Conservation (phyloP, 2,888 invertebrate species). For the Athrips mouffetella region DNA sequence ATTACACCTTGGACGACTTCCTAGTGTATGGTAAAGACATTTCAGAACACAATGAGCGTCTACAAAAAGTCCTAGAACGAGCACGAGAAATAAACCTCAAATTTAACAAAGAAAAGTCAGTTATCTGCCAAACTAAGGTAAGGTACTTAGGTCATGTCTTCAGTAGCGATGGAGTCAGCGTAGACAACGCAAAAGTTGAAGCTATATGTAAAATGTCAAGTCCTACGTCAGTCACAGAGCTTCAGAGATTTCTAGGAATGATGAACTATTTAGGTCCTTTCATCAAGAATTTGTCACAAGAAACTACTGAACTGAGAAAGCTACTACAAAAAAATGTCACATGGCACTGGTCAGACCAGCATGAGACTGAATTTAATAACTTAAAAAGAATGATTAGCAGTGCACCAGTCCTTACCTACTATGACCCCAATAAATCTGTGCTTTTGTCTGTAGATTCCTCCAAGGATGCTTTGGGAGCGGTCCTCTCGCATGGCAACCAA, state of each 20-base stretch:
- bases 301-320: slow-evolving; percentile 11
- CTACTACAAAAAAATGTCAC: slow-evolving; percentile 27
- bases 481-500: slow-evolving; percentile 16
- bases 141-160: slow-evolving; percentile 26
- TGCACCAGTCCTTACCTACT: slow-evolving; percentile 24
- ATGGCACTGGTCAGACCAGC: slow-evolving; percentile 31
- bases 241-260: slow-evolving; percentile 29
- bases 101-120: slow-evolving; percentile 21
- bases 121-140: slow-evolving; percentile 19
- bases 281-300: slow-evolving; percentile 21
- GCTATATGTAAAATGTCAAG: slow-evolving; percentile 23
- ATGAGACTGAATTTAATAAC: slow-evolving; percentile 23
- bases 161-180: slow-evolving; percentile 17
- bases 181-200: slow-evolving; percentile 20
- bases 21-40: slow-evolving; percentile 19
- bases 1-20: slow-evolving; percentile 27
- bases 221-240: slow-evolving; percentile 19
- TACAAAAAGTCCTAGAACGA: slow-evolving; percentile 17
- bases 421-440: not conserved
- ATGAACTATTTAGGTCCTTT: slow-evolving; percentile 24
- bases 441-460: slow-evolving; percentile 19
- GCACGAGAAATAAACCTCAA: slow-evolving; percentile 22
- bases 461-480: slow-evolving; percentile 16
- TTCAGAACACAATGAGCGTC: slow-evolving; percentile 17
- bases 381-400: slow-evolving; percentile 21